These are phyloP conservation scores for Pyrocoelia pectoralis DNA, from an alignment of 2,888 invertebrate genomes.

Conservation along the genomic window DNA sequence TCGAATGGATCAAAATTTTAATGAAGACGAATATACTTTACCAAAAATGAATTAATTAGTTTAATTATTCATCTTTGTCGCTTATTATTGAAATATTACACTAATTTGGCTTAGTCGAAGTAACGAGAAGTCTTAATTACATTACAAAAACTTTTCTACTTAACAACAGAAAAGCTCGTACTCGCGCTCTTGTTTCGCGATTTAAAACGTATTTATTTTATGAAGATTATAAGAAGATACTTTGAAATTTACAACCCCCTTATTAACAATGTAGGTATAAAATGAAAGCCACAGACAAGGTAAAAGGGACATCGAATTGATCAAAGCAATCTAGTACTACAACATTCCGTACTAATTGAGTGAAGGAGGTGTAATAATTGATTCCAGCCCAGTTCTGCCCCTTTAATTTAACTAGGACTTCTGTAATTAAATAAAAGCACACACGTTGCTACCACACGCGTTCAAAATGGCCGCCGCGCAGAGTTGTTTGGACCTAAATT, in stretches of 20 bases:
- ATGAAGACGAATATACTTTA: conserved; percentile 1
- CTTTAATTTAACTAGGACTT: conserved; percentile 58
- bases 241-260: conserved; percentile 10
- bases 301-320: conserved; percentile 25
- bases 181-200: neutral
- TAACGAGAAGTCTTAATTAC: neutral
- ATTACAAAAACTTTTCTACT: neutral
- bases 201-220: neutral
- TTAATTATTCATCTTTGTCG: conserved; percentile 1
- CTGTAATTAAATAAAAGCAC: conserved; percentile 59
- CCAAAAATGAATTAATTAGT: neutral
- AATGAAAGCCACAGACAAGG: conserved; percentile 30
- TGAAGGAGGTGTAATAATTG: conserved; percentile 55
- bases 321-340: conserved; percentile 32
- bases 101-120: neutral
- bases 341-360: conserved; percentile 56
- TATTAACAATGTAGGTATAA: conserved; percentile 32
- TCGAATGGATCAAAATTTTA: conserved; percentile 1
- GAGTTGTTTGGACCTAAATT: conserved; percentile 56
- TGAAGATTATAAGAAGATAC: neutral
- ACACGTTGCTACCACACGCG: conserved; percentile 55
- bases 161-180: neutral
- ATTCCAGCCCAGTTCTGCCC: conserved; percentile 56
- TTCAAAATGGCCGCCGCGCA: conserved; percentile 52
- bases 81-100: neutral